These are phyloP conservation scores for Agriopis aurantiaria DNA, from an alignment of 2,888 invertebrate genomes.

Conservation along the genomic window DNA sequence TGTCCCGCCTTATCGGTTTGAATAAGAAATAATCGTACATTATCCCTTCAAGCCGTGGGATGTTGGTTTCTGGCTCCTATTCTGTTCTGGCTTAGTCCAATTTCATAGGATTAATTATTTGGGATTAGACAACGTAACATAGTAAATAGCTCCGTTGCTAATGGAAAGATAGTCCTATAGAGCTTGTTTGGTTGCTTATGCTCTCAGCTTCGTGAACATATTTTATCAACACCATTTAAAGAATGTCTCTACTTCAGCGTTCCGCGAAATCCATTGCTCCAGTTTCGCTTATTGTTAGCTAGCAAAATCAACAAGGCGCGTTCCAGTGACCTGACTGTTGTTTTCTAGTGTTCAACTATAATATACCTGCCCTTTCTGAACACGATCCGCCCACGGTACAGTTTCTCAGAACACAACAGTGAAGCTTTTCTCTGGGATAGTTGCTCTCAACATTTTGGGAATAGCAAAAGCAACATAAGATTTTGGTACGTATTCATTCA, in stretches of 20 bases:
- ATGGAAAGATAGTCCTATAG: background rate
- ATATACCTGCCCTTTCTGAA: conserved; percentile 51
- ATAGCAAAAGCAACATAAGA: background rate
- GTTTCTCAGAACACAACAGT: conserved; percentile 53
- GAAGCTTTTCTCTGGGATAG: conserved; percentile 39
- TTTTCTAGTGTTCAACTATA: conserved; percentile 44
- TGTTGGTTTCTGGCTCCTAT: conserved; percentile 21
- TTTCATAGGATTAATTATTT: conserved; percentile 31
- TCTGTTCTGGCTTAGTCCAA: conserved; percentile 35
- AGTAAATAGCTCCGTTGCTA: background rate
- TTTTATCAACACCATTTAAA: conserved; percentile 7
- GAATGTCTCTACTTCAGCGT: conserved; percentile 24
- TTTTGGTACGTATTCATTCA: background rate
- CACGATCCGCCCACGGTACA: conserved; percentile 48
- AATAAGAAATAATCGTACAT: conserved; percentile 42
- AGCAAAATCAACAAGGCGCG: conserved; percentile 39
- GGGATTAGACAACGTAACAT: conserved; percentile 3
- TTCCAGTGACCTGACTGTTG: conserved; percentile 46
- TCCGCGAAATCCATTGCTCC: conserved; percentile 35
- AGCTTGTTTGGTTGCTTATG: background rate
- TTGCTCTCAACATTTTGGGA: conserved; percentile 38
- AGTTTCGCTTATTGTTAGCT: conserved; percentile 32
- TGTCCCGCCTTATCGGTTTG: conserved; percentile 26
- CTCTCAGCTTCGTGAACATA: background rate
- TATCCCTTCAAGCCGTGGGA: conserved; percentile 29